These are phyloP conservation scores for Pholis gunnellus DNA, from an alignment of 2,113 vertebrate genomes.

Conservation along the genomic window DNA sequence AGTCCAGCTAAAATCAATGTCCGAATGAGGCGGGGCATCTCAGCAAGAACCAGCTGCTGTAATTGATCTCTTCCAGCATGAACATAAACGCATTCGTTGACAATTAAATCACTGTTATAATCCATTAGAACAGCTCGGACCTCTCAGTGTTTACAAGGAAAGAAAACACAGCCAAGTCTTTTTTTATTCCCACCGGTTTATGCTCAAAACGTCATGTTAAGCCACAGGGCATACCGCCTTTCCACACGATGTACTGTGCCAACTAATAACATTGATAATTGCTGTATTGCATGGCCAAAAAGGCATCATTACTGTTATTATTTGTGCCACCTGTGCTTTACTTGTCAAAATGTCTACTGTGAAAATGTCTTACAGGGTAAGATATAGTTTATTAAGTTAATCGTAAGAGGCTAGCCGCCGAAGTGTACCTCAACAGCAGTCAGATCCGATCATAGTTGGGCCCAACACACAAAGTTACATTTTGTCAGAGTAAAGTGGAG, in stretches of 20 bases:
- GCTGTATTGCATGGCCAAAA: background rate
- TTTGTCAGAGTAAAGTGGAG: slow-evolving; percentile 7
- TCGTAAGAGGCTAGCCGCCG: background rate
- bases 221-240: background rate
- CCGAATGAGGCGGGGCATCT: background rate
- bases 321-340: background rate
- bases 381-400: background rate
- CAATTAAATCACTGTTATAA: slow-evolving; percentile 5
- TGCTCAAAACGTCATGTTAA: slow-evolving; percentile 2
- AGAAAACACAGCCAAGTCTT: background rate
- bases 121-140: background rate
- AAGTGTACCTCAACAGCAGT: too few species aligned
- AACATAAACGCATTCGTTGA: background rate
- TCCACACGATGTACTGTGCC: background rate
- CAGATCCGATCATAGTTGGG: background rate
- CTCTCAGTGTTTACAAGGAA: background rate
- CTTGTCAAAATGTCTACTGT: too few species aligned
- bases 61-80: slow-evolving; percentile 3
- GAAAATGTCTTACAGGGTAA: too few species aligned
- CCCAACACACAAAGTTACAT: background rate
- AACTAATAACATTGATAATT: background rate
- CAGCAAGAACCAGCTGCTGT: background rate
- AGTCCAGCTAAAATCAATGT: slow-evolving; percentile 5
- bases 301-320: background rate
- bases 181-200: background rate